phyloP scores from a whole-genome alignment of 2,113 vertebrate species.

The Myrmecobius fasciatus region DNA sequence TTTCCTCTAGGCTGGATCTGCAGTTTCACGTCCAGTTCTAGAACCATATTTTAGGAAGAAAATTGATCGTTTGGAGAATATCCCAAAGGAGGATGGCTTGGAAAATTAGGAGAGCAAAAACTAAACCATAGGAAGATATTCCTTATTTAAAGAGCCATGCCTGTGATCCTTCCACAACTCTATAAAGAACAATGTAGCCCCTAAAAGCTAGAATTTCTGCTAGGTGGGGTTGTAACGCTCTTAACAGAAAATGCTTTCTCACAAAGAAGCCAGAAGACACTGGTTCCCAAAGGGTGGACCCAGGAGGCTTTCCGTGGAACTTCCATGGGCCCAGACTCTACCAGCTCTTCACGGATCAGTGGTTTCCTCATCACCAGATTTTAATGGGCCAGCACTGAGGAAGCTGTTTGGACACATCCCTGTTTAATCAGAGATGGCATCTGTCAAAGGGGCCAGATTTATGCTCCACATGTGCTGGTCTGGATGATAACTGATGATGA shows the following conservation, averaged over 20 bases:
- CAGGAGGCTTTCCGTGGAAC: not conserved
- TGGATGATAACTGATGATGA: not conserved
- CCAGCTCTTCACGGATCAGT: constrained; percentile 70
- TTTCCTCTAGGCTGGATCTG: not conserved
- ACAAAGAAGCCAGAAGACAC: not conserved
- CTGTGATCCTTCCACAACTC: not conserved
- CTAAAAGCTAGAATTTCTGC: not conserved
- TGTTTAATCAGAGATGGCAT: constrained; percentile 74
- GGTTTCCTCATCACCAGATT: constrained; percentile 66
- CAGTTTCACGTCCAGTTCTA: not conserved
- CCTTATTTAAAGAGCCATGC: not conserved
- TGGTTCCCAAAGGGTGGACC: not conserved
- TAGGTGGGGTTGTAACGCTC: not conserved
- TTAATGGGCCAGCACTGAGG: constrained; percentile 72
- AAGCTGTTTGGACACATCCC: constrained; percentile 67
- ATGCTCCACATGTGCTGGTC: constrained; percentile 43
- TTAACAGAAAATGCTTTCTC: not conserved
- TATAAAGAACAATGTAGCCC: not conserved
- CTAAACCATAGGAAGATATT: not conserved
- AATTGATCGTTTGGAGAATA: not conserved
- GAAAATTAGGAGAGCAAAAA: not conserved
- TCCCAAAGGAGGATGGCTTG: not conserved
- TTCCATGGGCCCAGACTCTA: constrained; percentile 43
- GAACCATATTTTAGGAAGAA: not conserved
- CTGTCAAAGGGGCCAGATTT: constrained; percentile 67